A percentile compares a stretch with the other conserved stretches of the same genome.
Conservation (phyloP, 1,140 invertebrate species). For the Panulirus ornatus region DNA sequence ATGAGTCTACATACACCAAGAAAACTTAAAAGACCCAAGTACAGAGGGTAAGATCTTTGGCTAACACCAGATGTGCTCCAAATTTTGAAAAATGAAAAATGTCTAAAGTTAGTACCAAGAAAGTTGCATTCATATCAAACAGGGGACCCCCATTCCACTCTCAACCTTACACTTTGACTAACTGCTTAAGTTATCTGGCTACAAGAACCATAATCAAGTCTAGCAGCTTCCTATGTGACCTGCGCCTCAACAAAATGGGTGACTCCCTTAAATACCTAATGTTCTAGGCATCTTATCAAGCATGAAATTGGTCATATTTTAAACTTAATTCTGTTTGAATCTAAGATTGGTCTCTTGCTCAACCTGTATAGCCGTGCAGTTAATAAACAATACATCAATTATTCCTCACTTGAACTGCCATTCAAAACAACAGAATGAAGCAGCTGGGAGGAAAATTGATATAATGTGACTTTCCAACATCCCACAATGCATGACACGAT, state of each 20-base stretch:
- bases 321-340: slow-evolving; percentile 63
- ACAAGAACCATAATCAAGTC: slow-evolving; percentile 70
- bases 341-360: slow-evolving; percentile 70
- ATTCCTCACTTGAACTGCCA: slow-evolving; percentile 39
- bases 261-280: slow-evolving; percentile 68
- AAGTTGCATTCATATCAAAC: slow-evolving; percentile 68
- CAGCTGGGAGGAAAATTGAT: slow-evolving; percentile 48
- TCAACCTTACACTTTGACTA: slow-evolving; percentile 64
- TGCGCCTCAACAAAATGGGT: slow-evolving; percentile 73
- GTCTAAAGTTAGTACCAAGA: slow-evolving; percentile 59
- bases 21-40: slow-evolving; percentile 50
- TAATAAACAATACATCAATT: slow-evolving; percentile 54
- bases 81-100: not conserved
- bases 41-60: slow-evolving; percentile 31
- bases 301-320: slow-evolving; percentile 53
- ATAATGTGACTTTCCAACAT: not conserved
- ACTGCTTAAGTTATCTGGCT: slow-evolving; percentile 59
- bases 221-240: slow-evolving; percentile 73
- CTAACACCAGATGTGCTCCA: not conserved
- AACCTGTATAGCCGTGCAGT: not conserved
- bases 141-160: slow-evolving; percentile 71
- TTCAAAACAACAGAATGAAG: not conserved
- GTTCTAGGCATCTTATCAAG: slow-evolving; percentile 44
- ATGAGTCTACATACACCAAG: slow-evolving; percentile 9
- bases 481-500: slow-evolving; percentile 12